Base-by-base conservation (phyloP, 2,113 vertebrate species). In the Brevimyrus niger region DNA sequence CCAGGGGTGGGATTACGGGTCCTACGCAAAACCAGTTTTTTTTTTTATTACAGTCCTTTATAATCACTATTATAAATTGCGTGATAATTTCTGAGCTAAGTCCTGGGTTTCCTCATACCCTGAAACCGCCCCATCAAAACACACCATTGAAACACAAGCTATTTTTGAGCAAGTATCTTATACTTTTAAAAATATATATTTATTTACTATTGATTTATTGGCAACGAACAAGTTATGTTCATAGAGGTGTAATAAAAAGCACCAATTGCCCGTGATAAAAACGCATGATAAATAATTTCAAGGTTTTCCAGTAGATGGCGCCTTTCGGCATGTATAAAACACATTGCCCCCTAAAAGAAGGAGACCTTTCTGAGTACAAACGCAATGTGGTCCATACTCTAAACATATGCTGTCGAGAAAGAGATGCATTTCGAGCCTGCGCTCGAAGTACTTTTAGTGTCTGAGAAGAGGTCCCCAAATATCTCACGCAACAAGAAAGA, bases 251-350 rank as follows among this genome's bases (percentile, higher is more conserved):
- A 69, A 69, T 69, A 13, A 31, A 69, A 69, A 69, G 3, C 61
- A 27, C n/a, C n/a, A 69, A 38, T 82, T 82, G 76, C 42, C 76
- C 1, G 76, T 44, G 31, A 82, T 42, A 82, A 48, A 86, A 86
- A 47, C 21, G n/a, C 31, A n/a, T 86, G 21, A 46, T 35, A 86
- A n/a, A 84, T 46, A n/a, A 86, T 86, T 53, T 53, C 85, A 87
- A 87, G 85, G 88, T 90, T 92, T 88, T 91, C 94, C 94, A 80
- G 92, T 85, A 96, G 95, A 91, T 94, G 95, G 94, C 93, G 93
- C 73, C 50, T 83, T 69, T 82, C 44, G 31, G 55, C 61, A 38
- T 47, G 17, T 82, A 88, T 82, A 88, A 90, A 80, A 73, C 23
- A 50, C 50, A 55, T n/a, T 19, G 89, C 69, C 38, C 5, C 38